Conservation (phyloP, 2,113 vertebrate species). For the Halcyon malimbica region DNA sequence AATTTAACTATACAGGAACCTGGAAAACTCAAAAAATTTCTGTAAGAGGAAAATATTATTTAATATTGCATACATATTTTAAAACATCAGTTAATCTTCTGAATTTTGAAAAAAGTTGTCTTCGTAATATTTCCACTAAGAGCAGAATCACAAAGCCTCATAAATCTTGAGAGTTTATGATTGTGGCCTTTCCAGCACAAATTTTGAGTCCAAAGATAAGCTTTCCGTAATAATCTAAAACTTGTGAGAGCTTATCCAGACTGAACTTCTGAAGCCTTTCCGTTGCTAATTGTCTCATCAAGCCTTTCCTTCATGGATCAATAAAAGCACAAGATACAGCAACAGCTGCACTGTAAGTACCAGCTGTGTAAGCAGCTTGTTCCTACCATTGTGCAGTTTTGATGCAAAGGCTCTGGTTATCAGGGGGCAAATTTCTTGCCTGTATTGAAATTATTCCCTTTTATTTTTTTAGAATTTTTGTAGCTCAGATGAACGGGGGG, state of each 20-base stretch:
- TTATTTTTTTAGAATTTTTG: not conserved
- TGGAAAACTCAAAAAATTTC: not conserved
- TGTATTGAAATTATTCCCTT: not conserved
- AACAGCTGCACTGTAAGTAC: not conserved
- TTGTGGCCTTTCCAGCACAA: not conserved
- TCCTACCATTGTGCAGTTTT: not conserved
- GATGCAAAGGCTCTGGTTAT: not conserved
- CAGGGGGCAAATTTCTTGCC: not conserved
- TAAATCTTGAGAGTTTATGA: not conserved
- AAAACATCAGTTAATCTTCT: not conserved
- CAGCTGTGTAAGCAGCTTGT: not conserved
- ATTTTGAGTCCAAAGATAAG: not conserved
- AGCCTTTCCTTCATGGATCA: not conserved
- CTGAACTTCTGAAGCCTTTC: not conserved
- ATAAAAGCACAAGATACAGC: not conserved
- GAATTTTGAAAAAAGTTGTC: not conserved
- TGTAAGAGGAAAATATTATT: not conserved
- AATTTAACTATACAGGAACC: not conserved
- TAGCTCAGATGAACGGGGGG: not conserved
- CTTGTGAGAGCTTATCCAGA: not conserved
- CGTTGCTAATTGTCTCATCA: not conserved
- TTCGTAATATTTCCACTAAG: not conserved
- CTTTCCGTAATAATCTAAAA: not conserved
- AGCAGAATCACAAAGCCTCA: not conserved
- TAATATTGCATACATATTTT: not conserved